Conservation (phyloP, 2,888 invertebrate genomes). For the Hydroisotoma schaefferi region DNA sequence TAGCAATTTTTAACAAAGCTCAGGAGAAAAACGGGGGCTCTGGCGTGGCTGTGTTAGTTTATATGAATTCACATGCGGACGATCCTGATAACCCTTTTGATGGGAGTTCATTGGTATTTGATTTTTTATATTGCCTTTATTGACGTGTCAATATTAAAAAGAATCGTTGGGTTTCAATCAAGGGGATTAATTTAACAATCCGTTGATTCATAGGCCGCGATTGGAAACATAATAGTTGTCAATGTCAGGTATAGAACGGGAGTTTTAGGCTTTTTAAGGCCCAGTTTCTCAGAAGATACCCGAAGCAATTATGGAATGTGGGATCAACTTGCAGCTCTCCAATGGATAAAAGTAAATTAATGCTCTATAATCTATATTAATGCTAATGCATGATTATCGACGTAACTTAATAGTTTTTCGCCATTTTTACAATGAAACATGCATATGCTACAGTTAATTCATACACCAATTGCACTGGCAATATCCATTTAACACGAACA, state of each 20-base stretch:
- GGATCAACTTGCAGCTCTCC: conserved; percentile 47
- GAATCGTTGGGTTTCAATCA: no score
- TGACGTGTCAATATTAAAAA: no score
- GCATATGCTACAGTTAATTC: no score
- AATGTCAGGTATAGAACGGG: conserved; percentile 45
- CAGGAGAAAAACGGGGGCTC: conserved; percentile 38
- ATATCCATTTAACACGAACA: no score
- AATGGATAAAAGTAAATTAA: conserved; percentile 48
- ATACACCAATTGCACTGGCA: no score
- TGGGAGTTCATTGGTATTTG: conserved; percentile 41
- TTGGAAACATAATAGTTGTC: conserved; percentile 46
- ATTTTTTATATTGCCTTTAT: no score
- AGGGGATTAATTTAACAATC: no score
- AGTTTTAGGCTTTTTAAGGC: conserved; percentile 43
- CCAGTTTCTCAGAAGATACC: conserved; percentile 41
- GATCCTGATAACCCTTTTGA: conserved; percentile 44
- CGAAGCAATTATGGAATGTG: conserved; percentile 46
- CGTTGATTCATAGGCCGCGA: no score
- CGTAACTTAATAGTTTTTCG: no score
- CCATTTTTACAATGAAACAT: no score
- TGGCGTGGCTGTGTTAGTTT: conserved; percentile 44
- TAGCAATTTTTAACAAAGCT: conserved; percentile 33
- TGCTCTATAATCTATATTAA: no score
- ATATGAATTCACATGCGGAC: conserved; percentile 42
- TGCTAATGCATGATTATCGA: no score